Conservation (phyloP, 2,113 vertebrate genomes). For the Strigops habroptila region DNA sequence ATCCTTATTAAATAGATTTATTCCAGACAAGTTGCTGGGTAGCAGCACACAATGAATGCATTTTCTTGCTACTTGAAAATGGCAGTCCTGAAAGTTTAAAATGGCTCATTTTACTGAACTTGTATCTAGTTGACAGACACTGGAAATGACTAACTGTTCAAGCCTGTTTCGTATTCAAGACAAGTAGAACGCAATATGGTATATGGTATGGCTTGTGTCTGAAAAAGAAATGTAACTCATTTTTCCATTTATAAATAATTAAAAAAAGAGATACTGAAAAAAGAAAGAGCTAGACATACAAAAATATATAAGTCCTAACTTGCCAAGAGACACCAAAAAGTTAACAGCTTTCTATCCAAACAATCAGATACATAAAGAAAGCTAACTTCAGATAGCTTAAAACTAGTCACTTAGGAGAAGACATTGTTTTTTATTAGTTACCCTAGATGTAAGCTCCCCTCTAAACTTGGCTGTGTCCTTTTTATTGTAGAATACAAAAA, state of each 20-base stretch:
- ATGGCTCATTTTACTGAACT: slow-evolving; percentile 7
- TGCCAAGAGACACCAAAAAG: not conserved
- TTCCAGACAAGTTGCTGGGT: not conserved
- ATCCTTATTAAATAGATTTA: slow-evolving; percentile 24
- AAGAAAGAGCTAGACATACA: not conserved
- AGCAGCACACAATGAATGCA: not conserved
- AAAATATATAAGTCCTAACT: not conserved
- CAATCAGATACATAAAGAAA: not conserved
- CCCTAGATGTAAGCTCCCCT: not conserved
- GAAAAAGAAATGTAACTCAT: slow-evolving; percentile 13
- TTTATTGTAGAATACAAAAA: not conserved
- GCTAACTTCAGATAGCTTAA: not conserved
- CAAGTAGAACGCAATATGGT: slow-evolving; percentile 43
- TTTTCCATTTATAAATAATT: slow-evolving; percentile 4
- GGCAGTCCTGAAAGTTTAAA: slow-evolving; percentile 12
- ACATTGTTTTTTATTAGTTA: not conserved
- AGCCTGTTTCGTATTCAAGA: slow-evolving; percentile 39
- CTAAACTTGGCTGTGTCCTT: not conserved
- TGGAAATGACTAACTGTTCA: slow-evolving; percentile 50
- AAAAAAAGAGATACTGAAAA: not conserved
- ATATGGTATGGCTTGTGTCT: slow-evolving; percentile 20
- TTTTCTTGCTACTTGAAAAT: not conserved
- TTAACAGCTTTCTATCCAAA: not conserved
- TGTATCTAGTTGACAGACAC: slow-evolving; percentile 20
- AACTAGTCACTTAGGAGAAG: not conserved